Percentiles rank a stretch among this genome's conserved stretches.
These are phyloP conservation scores for Orchestes rusci DNA, from an alignment of 2,888 invertebrate species.

Conservation along the genomic window DNA sequence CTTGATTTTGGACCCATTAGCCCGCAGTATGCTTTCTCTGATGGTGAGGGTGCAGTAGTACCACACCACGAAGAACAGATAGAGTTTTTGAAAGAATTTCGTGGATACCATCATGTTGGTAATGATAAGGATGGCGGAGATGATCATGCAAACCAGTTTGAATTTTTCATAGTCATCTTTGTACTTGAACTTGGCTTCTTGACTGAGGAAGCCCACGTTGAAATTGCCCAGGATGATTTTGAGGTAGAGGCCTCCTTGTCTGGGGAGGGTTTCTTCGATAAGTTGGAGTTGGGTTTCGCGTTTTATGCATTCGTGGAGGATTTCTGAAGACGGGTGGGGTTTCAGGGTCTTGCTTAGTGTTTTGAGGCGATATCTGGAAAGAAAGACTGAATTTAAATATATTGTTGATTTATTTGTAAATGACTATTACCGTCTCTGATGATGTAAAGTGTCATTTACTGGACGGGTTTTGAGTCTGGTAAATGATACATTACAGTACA, in stretches of 20 bases:
- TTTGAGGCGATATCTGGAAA: too few relatives aligned
- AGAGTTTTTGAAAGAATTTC: constrained; percentile 74
- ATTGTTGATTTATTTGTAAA: too few relatives aligned
- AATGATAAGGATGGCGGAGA: constrained; percentile 76
- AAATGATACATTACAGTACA: too few relatives aligned
- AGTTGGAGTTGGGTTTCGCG: constrained; percentile 78
- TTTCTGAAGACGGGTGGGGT: too few relatives aligned
- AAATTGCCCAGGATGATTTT: constrained; percentile 91
- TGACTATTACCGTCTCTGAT: too few relatives aligned
- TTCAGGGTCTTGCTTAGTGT: constrained; percentile 47
- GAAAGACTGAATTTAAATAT: too few relatives aligned
- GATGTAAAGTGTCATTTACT: too few relatives aligned
- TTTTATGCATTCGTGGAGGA: constrained; percentile 53
- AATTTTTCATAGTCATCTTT: constrained; percentile 98
- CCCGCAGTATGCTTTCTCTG: constrained; percentile 93
- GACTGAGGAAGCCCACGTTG: constrained; percentile 91
- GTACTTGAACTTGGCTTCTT: constrained; percentile 83
- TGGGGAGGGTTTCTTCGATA: constrained; percentile 82
- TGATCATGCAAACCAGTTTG: constrained; percentile 85
- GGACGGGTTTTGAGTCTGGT: too few relatives aligned
- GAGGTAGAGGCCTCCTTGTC: constrained; percentile 70
- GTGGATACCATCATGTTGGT: constrained; percentile 49
- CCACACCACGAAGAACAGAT: constrained; percentile 95
- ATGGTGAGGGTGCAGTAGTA: constrained; percentile 99
- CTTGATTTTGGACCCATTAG: constrained; percentile 92